These are phyloP conservation scores for Glossosoma conforme DNA, from an alignment of 1,140 invertebrate species.

Conservation along the genomic window DNA sequence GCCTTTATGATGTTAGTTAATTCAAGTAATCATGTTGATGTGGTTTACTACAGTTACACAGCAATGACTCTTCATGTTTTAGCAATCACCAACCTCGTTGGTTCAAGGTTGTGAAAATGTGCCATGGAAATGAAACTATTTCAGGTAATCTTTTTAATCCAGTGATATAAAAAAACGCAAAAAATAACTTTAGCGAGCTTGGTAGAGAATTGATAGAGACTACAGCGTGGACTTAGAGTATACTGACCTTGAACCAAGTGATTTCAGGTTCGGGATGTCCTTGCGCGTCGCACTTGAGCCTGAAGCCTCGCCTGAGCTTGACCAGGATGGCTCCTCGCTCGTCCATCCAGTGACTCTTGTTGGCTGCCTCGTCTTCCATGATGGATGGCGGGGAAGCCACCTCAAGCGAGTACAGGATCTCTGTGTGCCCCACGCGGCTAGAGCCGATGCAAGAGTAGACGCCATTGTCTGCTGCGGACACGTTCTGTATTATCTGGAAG, in stretches of 20 bases:
- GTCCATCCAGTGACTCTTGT: slow-evolving; percentile 11
- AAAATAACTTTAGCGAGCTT: too few relatives aligned
- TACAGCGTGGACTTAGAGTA: too few relatives aligned
- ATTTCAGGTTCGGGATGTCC: slow-evolving; percentile 42
- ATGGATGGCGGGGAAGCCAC: slow-evolving; percentile 39
- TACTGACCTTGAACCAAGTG: slow-evolving; percentile 46
- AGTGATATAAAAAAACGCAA: too few relatives aligned
- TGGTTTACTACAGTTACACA: too few relatives aligned
- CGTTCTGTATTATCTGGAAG: slow-evolving; percentile 39
- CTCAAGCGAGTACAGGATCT: slow-evolving; percentile 37
- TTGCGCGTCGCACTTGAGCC: slow-evolving; percentile 41
- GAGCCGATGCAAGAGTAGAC: slow-evolving; percentile 44
- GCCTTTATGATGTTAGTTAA: too few relatives aligned
- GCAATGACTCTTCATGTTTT: too few relatives aligned
- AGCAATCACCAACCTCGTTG: too few relatives aligned
- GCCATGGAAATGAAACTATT: too few relatives aligned
- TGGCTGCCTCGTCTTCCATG: slow-evolving; percentile 32
- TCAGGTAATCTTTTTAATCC: too few relatives aligned
- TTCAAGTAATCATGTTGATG: too few relatives aligned
- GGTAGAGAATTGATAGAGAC: too few relatives aligned
- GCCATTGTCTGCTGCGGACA: slow-evolving; percentile 39
- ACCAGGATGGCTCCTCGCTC: slow-evolving; percentile 31
- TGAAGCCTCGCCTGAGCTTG: slow-evolving; percentile 38
- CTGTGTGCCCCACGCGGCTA: slow-evolving; percentile 42
- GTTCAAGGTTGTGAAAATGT: too few relatives aligned